Evolutionary conservation across 2,113 vertebrate genomes (phyloP), one percentile per base, ranked within the genome.

Genomic region (Pipa parva): DNA sequence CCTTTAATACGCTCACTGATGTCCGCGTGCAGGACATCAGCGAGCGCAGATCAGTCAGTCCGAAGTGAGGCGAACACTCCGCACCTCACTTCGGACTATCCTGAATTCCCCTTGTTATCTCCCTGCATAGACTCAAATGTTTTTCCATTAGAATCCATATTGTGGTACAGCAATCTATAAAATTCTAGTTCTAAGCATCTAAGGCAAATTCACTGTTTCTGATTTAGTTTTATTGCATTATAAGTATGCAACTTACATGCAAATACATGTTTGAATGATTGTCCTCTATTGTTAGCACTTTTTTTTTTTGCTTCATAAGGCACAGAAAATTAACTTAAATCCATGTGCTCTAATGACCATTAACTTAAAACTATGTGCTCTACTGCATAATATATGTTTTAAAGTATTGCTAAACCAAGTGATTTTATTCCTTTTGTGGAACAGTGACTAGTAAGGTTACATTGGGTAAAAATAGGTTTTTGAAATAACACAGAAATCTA

Each of bases 281-380:
- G 7, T 52, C 24, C 21, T 2, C 18, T 21, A 4, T 49, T 49
- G 21, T 18, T 49, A 5, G 9, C 51, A 7, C 3, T 55, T 55
- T 55, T 10, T 15, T 13, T 26, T 28, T 55, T 26, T 55, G 51
- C 51, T 55, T 55, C 26, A 55, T 15, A 26, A 7, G 51, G 51
- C 51, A 55, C 26, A 55, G 25, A 4, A 55, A 55, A 55, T 55
- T 26, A 28, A 17, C 51, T 29, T 55, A 28, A 28, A 55, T n/a
- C 25, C 51, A 55, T 55, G 26, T n/a, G n/a, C n/a, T n/a, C n/a
- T n/a, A n/a, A n/a, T n/a, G n/a, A n/a, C n/a, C n/a, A n/a, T n/a
- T n/a, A n/a, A n/a, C n/a, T n/a, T n/a, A n/a, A n/a, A 29, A 55
- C 25, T 26, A 55, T 55, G n/a, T 55, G 51, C 51, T 29, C 28